Percentiles rank a stretch among this genome's conserved stretches.
These are phyloP conservation scores for Melanotaenia duboulayi DNA, from an alignment of 2,113 vertebrate species.

Conservation along the genomic window DNA sequence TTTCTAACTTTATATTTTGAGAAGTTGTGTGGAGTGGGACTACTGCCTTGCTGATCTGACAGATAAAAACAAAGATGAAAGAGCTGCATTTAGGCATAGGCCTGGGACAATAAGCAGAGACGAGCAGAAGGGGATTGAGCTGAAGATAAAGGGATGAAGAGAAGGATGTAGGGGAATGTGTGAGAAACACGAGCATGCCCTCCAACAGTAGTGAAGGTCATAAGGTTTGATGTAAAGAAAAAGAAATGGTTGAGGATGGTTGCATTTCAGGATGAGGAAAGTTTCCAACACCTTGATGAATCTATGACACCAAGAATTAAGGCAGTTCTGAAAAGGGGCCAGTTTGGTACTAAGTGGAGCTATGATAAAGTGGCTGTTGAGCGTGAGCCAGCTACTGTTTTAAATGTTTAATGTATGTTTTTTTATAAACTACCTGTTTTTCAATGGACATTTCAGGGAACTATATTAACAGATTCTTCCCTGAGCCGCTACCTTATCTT, in stretches of 20 bases:
- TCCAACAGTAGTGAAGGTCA: conserved; percentile 51
- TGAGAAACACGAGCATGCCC: conserved; percentile 32
- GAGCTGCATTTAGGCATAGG: conserved; percentile 72
- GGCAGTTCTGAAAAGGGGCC: no score
- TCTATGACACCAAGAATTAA: no score
- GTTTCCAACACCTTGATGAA: no score
- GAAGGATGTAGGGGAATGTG: conserved; percentile 53
- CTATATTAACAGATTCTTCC: no score
- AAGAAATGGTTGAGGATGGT: not conserved
- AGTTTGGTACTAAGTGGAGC: no score
- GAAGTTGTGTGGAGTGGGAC: conserved; percentile 68
- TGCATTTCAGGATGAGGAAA: not conserved
- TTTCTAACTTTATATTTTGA: conserved; percentile 80
- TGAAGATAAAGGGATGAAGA: conserved; percentile 67
- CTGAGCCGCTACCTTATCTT: no score
- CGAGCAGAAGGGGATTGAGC: conserved; percentile 44
- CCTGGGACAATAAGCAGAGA: conserved; percentile 67
- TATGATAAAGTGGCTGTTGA: no score
- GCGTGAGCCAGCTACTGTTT: no score
- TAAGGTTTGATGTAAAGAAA: conserved; percentile 1
- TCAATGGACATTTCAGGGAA: no score
- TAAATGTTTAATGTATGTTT: no score
- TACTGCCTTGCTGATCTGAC: conserved; percentile 74
- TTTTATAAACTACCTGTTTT: no score
- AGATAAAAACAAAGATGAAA: conserved; percentile 81